Percentiles rank a stretch among this genome's conserved stretches.
phyloP scores from a whole-genome alignment of 2,888 invertebrate genomes.

The Augiades crinisus region DNA sequence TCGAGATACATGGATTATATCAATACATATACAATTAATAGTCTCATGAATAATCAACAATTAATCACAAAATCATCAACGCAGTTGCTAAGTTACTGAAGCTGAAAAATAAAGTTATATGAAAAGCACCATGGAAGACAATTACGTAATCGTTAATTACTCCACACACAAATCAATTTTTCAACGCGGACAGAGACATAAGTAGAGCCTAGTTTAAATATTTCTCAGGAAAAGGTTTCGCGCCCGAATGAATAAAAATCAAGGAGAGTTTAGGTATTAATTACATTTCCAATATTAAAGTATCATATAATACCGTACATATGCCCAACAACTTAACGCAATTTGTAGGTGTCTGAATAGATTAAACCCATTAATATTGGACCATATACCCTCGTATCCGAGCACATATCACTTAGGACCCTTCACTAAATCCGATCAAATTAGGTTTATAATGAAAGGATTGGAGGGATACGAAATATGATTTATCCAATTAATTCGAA shows the following conservation, averaged over 20 bases:
- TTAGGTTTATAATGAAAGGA: slow-evolving; percentile 1
- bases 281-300: background rate
- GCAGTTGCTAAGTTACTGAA: too few species aligned
- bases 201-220: too few species aligned
- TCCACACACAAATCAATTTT: too few species aligned
- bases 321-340: background rate
- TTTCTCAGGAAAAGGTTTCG: background rate
- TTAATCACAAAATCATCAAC: too few species aligned
- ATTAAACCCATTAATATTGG: background rate
- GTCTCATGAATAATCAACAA: too few species aligned
- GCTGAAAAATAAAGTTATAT: too few species aligned
- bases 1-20: too few species aligned
- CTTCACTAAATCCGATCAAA: background rate
- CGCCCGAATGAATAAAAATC: background rate
- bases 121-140: too few species aligned
- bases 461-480: background rate
- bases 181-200: too few species aligned
- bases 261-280: background rate
- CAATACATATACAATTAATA: too few species aligned
- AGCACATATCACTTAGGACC: slow-evolving; percentile 1
- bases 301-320: background rate
- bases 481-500: background rate
- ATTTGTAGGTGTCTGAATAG: slow-evolving; percentile 8
- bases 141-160: too few species aligned
- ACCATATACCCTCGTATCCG: too few species aligned